Evolutionary conservation across 2,888 invertebrate genomes (phyloP).

Genomic region (Tolmerus cingulatus): DNA sequence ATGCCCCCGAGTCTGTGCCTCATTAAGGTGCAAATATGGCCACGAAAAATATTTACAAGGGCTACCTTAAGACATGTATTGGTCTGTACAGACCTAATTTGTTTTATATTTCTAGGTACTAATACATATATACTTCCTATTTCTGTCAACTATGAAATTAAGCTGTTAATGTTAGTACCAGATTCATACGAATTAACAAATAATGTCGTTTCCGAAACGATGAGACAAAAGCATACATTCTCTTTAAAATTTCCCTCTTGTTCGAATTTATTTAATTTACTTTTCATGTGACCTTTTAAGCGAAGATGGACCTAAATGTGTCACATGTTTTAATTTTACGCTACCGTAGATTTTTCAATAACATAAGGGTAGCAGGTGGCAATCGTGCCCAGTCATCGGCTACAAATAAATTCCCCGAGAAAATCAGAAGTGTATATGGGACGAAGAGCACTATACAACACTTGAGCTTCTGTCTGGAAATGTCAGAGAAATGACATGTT

Average conservation of each 20-base stretch:
- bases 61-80: too few species aligned
- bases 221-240: not conserved
- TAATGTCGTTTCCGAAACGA: not conserved
- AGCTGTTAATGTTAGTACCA: too few species aligned
- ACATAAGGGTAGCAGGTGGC: not conserved
- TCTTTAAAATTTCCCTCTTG: not conserved
- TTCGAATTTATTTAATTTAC: not conserved
- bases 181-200: too few species aligned
- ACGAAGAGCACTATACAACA: not conserved
- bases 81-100: too few species aligned
- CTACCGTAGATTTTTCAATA: not conserved
- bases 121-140: too few species aligned
- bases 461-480: not conserved
- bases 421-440: not conserved
- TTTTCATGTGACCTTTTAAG: not conserved
- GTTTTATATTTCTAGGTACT: too few species aligned
- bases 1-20: too few species aligned
- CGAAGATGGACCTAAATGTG: not conserved
- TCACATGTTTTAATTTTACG: not conserved
- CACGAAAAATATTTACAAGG: too few species aligned
- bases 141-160: too few species aligned
- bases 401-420: not conserved
- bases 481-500: not conserved
- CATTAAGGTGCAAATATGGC: too few species aligned
- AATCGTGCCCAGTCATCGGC: not conserved